Evolutionary conservation across 2,888 invertebrate species (phyloP).

Genomic region (Agrochola lychnidis): DNA sequence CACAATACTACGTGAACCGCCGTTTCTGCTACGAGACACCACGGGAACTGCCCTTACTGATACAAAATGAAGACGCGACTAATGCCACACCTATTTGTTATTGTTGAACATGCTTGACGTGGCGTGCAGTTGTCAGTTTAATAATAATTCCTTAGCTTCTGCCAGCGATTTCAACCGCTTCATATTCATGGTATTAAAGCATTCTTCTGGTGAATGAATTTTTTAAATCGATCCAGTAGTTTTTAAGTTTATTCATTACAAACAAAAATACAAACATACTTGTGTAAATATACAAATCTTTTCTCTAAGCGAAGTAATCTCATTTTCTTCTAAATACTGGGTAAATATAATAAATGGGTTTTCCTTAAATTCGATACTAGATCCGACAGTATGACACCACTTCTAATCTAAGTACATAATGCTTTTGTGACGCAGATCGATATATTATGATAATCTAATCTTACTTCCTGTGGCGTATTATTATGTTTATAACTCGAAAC

Average conservation of each 20-base stretch:
- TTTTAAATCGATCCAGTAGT: too few species aligned
- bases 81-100: neutral
- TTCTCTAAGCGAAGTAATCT: neutral
- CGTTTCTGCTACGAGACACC: neutral
- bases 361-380: conserved; percentile 7
- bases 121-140: neutral
- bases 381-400: conserved; percentile 25
- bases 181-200: too few species aligned
- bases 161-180: too few species aligned
- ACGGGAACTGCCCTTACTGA: neutral
- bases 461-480: conserved; percentile 34
- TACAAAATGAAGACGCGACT: neutral
- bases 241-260: too few species aligned
- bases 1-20: too few species aligned
- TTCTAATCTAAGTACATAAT: conserved; percentile 40
- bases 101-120: neutral
- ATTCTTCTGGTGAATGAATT: too few species aligned
- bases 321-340: neutral
- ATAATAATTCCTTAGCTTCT: too few species aligned
- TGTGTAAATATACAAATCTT: too few species aligned
- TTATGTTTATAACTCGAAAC: conserved; percentile 12
- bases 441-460: conserved; percentile 51
- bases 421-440: conserved; percentile 46
- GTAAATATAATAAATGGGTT: neutral
- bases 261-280: too few species aligned